These are phyloP conservation scores for Drosophila quadrilineata DNA, from an alignment of 1,140 invertebrate genomes.

Conservation along the genomic window DNA sequence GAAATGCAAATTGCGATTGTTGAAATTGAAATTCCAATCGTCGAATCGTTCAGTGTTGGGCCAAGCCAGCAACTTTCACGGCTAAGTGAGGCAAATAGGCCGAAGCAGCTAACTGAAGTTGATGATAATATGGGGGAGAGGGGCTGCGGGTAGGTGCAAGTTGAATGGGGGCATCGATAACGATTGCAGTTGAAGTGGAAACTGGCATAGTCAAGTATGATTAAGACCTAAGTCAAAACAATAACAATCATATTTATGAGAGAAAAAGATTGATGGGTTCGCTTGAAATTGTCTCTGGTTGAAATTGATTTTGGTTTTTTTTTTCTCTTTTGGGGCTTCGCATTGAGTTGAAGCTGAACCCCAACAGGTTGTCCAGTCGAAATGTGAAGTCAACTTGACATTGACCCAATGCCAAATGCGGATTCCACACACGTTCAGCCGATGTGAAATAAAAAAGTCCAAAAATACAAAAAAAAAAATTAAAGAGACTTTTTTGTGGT, in stretches of 20 bases:
- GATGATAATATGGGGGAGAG: too few relatives aligned
- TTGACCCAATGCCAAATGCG: slow-evolving; percentile 69
- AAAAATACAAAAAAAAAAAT: too few relatives aligned
- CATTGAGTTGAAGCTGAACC: slow-evolving; percentile 51
- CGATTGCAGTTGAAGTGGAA: slow-evolving; percentile 1
- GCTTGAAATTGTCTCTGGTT: not conserved
- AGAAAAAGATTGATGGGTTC: slow-evolving; percentile 22
- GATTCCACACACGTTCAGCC: slow-evolving; percentile 47
- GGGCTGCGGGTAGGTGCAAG: not conserved
- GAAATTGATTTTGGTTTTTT: not conserved
- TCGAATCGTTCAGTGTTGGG: too few relatives aligned
- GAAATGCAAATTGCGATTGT: slow-evolving; percentile 35
- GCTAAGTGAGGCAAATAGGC: slow-evolving; percentile 25
- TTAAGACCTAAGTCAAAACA: slow-evolving; percentile 1
- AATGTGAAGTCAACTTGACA: slow-evolving; percentile 58
- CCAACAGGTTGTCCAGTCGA: slow-evolving; percentile 22
- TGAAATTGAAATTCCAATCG: slow-evolving; percentile 39
- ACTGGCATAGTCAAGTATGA: slow-evolving; percentile 14
- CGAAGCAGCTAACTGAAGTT: not conserved
- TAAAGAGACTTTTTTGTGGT: too few relatives aligned
- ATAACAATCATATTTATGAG: not conserved
- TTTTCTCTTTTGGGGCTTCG: not conserved
- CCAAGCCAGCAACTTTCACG: slow-evolving; percentile 31
- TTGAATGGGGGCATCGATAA: not conserved
- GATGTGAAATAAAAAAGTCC: too few relatives aligned